These are phyloP conservation scores for Eolophus roseicapilla DNA, from an alignment of 2,113 vertebrate species.

Conservation along the genomic window DNA sequence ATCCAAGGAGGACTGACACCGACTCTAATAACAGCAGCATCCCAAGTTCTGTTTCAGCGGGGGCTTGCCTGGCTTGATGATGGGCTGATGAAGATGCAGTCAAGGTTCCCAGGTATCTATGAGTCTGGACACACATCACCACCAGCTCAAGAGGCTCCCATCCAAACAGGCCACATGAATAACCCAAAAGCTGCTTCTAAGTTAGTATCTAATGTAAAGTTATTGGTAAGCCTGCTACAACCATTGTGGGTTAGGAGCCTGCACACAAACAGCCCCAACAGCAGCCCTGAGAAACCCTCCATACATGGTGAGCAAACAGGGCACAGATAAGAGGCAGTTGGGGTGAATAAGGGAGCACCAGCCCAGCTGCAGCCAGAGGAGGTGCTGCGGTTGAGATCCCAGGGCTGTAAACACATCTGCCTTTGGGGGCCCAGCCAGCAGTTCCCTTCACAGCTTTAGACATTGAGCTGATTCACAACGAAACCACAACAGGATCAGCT, in stretches of 20 bases:
- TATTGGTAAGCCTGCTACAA: not conserved
- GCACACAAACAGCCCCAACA: not conserved
- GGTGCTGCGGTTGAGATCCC: not conserved
- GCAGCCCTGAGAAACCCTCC: not conserved
- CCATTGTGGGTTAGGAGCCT: fast-evolving
- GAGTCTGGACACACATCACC: not conserved
- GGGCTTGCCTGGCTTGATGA: not conserved
- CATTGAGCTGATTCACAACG: not conserved
- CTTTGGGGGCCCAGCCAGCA: not conserved
- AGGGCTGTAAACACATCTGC: constrained; percentile 4
- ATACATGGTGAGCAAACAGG: not conserved
- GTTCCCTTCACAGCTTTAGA: not conserved
- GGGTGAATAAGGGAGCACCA: not conserved
- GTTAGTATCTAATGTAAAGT: fast-evolving
- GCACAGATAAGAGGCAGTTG: not conserved
- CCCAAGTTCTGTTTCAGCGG: not conserved
- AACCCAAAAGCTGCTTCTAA: not conserved
- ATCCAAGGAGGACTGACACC: not conserved
- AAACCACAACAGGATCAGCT: not conserved
- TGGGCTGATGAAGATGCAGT: not conserved
- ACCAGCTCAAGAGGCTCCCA: not conserved
- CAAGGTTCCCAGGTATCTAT: not conserved
- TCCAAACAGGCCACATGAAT: not conserved
- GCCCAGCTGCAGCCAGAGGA: not conserved
- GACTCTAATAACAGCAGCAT: not conserved